Percentiles rank a stretch among this genome's conserved stretches.
Evolutionary conservation across 2,888 invertebrate species (phyloP).

Genomic region (Drosophila parthenogenetica): DNA sequence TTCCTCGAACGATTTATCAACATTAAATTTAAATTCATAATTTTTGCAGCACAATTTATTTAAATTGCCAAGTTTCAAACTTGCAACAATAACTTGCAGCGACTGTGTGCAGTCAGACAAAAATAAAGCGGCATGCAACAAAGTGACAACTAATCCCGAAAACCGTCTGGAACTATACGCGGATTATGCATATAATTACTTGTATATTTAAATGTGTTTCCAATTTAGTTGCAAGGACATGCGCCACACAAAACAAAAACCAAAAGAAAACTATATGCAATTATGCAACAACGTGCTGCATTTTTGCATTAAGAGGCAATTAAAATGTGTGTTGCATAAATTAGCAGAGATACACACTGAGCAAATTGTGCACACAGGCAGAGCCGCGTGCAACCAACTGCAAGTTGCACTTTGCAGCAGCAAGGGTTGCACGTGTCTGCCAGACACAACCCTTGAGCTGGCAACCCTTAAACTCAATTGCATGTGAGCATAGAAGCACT

Average conservation of each 20-base stretch:
- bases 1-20: too few species aligned
- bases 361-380: conserved; percentile 2
- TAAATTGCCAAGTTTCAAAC: neutral
- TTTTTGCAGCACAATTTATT: too few species aligned
- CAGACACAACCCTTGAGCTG: conserved; percentile 11
- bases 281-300: conserved; percentile 46
- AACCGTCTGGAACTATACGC: conserved; percentile 23
- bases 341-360: conserved; percentile 26
- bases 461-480: conserved; percentile 14
- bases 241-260: conserved; percentile 21
- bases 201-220: conserved; percentile 39
- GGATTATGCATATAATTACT: conserved; percentile 50
- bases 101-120: conserved; percentile 13
- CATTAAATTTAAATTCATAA: too few species aligned
- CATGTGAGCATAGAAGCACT: neutral
- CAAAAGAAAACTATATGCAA: conserved; percentile 32
- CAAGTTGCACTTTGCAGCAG: conserved; percentile 33
- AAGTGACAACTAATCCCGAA: conserved; percentile 2
- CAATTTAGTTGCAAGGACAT: conserved; percentile 58
- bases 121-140: conserved; percentile 13
- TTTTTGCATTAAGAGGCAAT: conserved; percentile 41
- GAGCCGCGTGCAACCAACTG: conserved; percentile 14
- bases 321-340: conserved; percentile 53
- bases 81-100: conserved; percentile 40
- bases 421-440: conserved; percentile 28